Evolutionary conservation across 2,888 invertebrate genomes (phyloP).

Genomic region (Tachina lurida): DNA sequence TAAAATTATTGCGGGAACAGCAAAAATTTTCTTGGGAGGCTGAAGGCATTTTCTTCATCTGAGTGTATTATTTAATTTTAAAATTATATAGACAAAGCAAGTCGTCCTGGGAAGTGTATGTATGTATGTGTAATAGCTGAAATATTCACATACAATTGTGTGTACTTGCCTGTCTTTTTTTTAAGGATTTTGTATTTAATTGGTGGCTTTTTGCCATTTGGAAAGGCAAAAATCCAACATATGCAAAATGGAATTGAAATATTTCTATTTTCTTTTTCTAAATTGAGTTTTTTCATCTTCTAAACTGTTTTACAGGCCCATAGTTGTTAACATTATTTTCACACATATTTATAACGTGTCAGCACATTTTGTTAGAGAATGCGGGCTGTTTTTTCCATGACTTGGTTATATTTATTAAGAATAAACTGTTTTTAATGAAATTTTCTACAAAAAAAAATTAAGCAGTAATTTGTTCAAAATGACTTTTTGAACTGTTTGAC

Average conservation of each 20-base stretch:
- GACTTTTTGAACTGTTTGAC: constrained; percentile 45
- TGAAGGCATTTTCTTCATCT: not conserved
- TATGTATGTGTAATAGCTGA: not conserved
- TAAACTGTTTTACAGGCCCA: constrained; percentile 34
- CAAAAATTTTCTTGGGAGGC: not conserved
- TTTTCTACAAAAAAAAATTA: constrained; percentile 12
- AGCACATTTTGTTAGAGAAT: constrained; percentile 47
- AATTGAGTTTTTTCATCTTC: not conserved
- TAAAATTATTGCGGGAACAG: constrained; percentile 30
- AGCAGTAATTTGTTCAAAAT: constrained; percentile 63
- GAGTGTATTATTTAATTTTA: constrained; percentile 34
- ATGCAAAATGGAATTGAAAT: not conserved
- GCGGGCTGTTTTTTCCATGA: not conserved
- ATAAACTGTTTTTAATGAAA: constrained; percentile 44
- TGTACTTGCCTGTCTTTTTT: constrained; percentile 4
- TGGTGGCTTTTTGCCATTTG: constrained; percentile 61
- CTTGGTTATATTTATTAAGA: not conserved
- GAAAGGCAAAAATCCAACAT: not conserved
- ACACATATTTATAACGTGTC: constrained; percentile 64
- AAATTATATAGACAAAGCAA: constrained; percentile 53
- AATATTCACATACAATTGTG: not conserved
- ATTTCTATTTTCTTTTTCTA: not conserved
- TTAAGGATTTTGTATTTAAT: constrained; percentile 64
- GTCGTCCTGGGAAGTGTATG: not conserved
- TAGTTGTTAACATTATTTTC: constrained; percentile 62